Conservation (phyloP, 2,888 invertebrate genomes). For the Ypsolopha sequella region DNA sequence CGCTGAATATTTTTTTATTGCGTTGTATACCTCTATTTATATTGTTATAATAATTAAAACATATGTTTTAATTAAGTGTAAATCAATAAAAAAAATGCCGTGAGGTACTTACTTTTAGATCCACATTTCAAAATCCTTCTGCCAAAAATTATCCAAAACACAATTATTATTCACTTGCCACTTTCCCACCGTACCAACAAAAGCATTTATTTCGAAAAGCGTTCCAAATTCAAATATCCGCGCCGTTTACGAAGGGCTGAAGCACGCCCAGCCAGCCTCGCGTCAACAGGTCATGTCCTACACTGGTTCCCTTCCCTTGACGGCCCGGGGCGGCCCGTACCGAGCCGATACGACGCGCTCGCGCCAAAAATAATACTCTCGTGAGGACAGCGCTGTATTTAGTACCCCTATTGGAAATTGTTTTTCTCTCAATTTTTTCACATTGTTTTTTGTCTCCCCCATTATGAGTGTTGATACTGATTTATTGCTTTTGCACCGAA, state of each 20-base stretch:
- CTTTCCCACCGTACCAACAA: background rate
- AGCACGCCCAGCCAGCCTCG: slow-evolving; percentile 46
- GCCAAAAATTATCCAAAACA: background rate
- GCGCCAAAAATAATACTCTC: slow-evolving; percentile 64
- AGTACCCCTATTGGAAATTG: slow-evolving; percentile 60
- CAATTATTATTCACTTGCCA: background rate
- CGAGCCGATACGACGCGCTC: slow-evolving; percentile 34
- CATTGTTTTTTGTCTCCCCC: slow-evolving; percentile 24
- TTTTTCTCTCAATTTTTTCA: slow-evolving; percentile 33
- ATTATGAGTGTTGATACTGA: background rate
- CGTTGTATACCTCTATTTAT: too few relatives aligned
- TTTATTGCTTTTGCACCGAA: background rate
- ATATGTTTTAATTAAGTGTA: background rate
- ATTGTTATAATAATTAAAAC: too few relatives aligned
- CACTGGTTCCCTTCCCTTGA: slow-evolving; percentile 35
- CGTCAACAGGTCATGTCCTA: slow-evolving; percentile 66
- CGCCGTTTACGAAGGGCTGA: slow-evolving; percentile 8
- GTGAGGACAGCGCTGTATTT: slow-evolving; percentile 51
- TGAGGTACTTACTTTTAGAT: background rate
- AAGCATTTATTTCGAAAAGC: background rate
- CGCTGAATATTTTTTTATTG: too few relatives aligned
- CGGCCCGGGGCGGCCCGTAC: slow-evolving; percentile 17
- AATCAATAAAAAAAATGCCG: background rate
- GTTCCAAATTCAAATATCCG: slow-evolving; percentile 2
- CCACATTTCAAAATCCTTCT: background rate